These are phyloP conservation scores for Oceanodroma leucorhoa DNA, from an alignment of 2,797 vertebrate species.

Conservation along the genomic window DNA sequence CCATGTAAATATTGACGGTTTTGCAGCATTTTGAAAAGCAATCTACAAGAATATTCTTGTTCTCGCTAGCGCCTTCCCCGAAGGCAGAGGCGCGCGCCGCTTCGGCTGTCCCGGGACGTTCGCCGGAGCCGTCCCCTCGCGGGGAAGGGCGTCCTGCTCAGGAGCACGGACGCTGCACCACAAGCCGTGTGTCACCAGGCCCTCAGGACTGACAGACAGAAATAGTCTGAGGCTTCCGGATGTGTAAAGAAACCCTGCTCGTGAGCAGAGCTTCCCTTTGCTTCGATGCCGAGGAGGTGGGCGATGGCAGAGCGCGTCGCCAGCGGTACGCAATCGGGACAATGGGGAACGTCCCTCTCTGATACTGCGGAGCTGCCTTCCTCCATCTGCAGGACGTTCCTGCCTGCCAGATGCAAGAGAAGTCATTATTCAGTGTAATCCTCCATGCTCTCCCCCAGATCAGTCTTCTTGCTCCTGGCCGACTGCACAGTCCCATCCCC, in stretches of 20 bases:
- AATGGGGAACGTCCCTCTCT: neutral
- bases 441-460: neutral
- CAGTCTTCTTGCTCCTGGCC: neutral
- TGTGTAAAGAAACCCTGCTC: neutral
- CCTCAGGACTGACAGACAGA: neutral
- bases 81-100: neutral
- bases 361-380: neutral
- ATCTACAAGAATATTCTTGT: slow-evolving; percentile 30
- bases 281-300: neutral
- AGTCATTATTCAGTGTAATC: neutral
- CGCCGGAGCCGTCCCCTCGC: neutral
- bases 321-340: neutral
- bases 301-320: fast-evolving
- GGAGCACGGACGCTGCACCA: neutral
- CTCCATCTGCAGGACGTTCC: neutral
- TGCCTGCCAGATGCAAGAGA: neutral
- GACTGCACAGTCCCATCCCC: neutral
- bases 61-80: neutral
- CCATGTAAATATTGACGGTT: slow-evolving; percentile 68
- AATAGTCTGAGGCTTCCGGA: neutral
- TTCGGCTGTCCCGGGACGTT: neutral
- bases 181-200: neutral
- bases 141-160: neutral
- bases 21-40: slow-evolving; percentile 52
- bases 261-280: neutral